phyloP scores from a whole-genome alignment of 1,140 invertebrate species.

The Caenorhabditis brenneri region DNA sequence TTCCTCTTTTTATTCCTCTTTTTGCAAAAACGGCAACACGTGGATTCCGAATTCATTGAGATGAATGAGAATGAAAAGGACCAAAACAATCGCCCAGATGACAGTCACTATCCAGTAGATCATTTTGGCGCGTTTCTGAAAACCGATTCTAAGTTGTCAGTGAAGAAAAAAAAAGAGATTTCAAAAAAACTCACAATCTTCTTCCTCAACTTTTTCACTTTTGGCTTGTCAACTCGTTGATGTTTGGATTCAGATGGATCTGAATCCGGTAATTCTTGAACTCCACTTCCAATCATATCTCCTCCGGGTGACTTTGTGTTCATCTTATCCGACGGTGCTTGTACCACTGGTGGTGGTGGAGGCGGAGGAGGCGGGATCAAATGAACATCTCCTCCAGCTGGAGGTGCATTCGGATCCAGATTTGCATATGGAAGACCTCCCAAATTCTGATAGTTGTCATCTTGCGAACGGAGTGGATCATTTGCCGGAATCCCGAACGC shows the following conservation, averaged over 20 bases:
- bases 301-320: background rate
- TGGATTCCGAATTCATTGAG: conserved; percentile 20
- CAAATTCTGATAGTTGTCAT: conserved; percentile 19
- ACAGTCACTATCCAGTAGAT: background rate
- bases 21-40: conserved; percentile 2
- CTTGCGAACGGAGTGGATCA: background rate
- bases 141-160: background rate
- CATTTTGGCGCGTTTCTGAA: conserved; percentile 3
- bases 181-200: background rate
- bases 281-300: background rate
- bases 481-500: background rate
- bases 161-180: too few relatives aligned
- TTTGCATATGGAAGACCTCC: background rate
- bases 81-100: background rate
- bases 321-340: background rate
- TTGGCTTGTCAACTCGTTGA: background rate
- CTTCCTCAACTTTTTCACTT: background rate
- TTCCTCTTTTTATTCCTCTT: background rate
- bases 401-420: background rate
- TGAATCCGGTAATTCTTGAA: background rate
- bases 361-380: background rate
- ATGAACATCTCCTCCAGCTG: background rate
- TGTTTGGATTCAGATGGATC: background rate
- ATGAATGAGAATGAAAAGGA: conserved; percentile 16
- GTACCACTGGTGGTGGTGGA: too few relatives aligned